phyloP scores from a whole-genome alignment of 2,113 vertebrate genomes.

The Pleuronectes platessa region DNA sequence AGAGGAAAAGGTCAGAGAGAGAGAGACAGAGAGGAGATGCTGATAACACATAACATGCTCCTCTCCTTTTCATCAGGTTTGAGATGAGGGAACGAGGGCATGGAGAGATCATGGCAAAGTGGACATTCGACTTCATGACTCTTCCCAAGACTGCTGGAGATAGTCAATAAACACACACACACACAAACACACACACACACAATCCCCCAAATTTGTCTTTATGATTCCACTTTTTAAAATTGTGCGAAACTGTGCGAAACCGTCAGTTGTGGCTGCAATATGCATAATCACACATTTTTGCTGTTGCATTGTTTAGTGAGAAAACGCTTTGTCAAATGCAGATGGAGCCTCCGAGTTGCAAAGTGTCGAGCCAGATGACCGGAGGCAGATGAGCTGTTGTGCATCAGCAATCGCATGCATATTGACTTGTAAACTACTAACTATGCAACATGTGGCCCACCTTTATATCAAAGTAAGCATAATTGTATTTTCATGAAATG shows the following conservation, averaged over 20 bases:
- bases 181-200: background rate
- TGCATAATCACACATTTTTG: background rate
- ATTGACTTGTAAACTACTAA: background rate
- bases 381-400: background rate
- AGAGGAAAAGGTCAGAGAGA: slow-evolving; percentile 2
- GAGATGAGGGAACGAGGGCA: background rate
- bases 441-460: background rate
- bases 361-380: background rate
- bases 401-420: background rate
- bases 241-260: background rate
- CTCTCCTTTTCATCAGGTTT: background rate
- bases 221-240: background rate
- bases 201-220: background rate
- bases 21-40: too few species aligned
- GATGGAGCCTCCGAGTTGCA: background rate
- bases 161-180: background rate
- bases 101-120: background rate
- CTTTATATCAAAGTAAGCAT: too few species aligned
- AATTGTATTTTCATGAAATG: too few species aligned
- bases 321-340: background rate
- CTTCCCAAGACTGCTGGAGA: background rate
- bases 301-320: background rate
- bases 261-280: background rate
- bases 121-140: background rate
- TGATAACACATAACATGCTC: slow-evolving; percentile 7